phyloP scores from a whole-genome alignment of 2,888 invertebrate species.

The Psylliodes chrysocephalus region DNA sequence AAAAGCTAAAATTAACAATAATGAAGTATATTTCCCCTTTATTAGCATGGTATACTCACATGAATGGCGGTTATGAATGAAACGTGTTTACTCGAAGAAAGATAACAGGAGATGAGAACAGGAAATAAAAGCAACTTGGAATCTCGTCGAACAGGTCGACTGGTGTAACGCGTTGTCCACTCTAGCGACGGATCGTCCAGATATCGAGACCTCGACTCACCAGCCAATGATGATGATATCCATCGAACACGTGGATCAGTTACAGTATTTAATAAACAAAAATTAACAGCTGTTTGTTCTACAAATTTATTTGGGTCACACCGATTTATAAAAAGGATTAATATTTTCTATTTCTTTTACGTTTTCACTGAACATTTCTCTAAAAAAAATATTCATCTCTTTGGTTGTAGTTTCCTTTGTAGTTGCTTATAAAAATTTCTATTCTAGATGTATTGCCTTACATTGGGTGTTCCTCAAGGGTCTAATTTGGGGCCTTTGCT shows the following conservation, averaged over 20 bases:
- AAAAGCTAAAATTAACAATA: too few species aligned
- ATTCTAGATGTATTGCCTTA: too few species aligned
- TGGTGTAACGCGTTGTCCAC: conserved; percentile 7
- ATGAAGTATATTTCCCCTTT: too few species aligned
- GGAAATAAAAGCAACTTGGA: conserved; percentile 54
- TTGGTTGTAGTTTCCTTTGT: too few species aligned
- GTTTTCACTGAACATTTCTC: too few species aligned
- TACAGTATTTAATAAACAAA: background rate
- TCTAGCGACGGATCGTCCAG: conserved; percentile 3
- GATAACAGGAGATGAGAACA: conserved; percentile 55
- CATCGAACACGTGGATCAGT: conserved; percentile 2
- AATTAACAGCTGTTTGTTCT: background rate
- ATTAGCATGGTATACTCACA: conserved; percentile 9
- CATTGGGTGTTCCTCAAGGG: too few species aligned
- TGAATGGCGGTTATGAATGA: conserved; percentile 58
- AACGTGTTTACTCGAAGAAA: conserved; percentile 52
- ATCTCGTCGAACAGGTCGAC: conserved; percentile 52
- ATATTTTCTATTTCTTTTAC: too few species aligned
- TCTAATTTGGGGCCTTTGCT: too few species aligned
- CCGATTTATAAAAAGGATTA: too few species aligned
- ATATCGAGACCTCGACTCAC: conserved; percentile 19
- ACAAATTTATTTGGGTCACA: background rate
- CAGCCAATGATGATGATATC: background rate
- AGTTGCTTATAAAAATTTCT: too few species aligned
- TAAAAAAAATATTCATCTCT: too few species aligned